Evolutionary conservation across 2,888 invertebrate species (phyloP), one percentile per base, ranked within the genome.

Genomic region (Lordiphosa andalusiaca): DNA sequence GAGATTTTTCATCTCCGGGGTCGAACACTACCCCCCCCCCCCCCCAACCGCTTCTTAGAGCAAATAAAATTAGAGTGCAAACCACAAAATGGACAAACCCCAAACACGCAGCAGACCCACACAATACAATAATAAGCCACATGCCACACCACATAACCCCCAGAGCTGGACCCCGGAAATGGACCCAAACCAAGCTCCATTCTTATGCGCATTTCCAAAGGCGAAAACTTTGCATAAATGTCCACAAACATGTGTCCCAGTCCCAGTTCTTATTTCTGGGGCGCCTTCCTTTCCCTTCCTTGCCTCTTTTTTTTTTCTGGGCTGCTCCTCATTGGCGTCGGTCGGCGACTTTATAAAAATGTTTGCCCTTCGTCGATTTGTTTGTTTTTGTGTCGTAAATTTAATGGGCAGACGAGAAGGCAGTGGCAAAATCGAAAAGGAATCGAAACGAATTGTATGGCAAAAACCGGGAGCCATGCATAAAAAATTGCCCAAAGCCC

Each of bases 311-410:
- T n/a, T n/a, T n/a, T n/a, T n/a, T n/a, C n/a, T n/a, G n/a, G n/a
- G n/a, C n/a, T n/a, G n/a, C n/a, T n/a, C 48, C 72, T 71, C 59
- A 82, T 78, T 77, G 82, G 82, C 82, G 47, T 70, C 47, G 49
- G 49, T 41, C 39, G 82, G 82, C 72, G 71, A 84, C 80, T 82
- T 83, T 78, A 80, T 84, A 84, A 84, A 82, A 80, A 84, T 80
- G 84, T 84, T 80, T 80, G 82, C 66, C 68, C 58, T 73, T 65
- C 69, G 69, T 75, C 70, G 70, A 71, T 75, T 80, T 76, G 80
- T 70, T 64, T 76, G 73, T 55, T 55, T 82, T 77, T 84, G 69
- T 78, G 69, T 83, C 80, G 80, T 82, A 84, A 84, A 80, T 84
- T 82, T 80, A 84, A 80, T 80, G 80, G 80, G 67, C 80, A 67